Evolutionary conservation across 2,797 vertebrate genomes (phyloP), one percentile per base, ranked within the genome.

Genomic region (Diceros bicornis): DNA sequence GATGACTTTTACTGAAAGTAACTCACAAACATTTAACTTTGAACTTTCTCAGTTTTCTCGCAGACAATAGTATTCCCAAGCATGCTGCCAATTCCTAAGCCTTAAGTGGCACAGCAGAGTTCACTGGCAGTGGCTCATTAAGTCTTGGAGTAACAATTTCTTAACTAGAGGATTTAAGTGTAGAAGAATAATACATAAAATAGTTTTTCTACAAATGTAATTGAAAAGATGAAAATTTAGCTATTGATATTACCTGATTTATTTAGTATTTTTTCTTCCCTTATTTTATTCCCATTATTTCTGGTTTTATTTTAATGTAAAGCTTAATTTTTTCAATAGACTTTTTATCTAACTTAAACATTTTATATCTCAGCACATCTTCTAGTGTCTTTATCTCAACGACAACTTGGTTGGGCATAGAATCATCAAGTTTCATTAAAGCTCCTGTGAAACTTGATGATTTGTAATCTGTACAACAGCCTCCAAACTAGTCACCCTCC

Each of bases 331-430:
- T 86, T 52, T 32, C 0, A 95, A 5, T 18, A 55, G 12, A 37
- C 0, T 83, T 61, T 69, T 82, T 69, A 41, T 89, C 92, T 88
- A 62, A 62, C 21, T 57, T 91, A 55, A 72, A 32, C 11, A 34
- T 66, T 75, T 85, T 77, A 17, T 37, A 77, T 71, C 16, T 85
- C 86, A 83, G 8, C 27, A 91, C 16, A 44, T 13, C 16, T 14
- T 83, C 57, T 82, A 18, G 4, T 52, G 69, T 93, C 25, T 89
- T 69, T 89, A 75, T 77, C 41, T 78, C n/a, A 64, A 29, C 32
- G 5, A 83, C 9, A 82, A 47, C 5, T 81, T 91, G 21, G 17
- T 27, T 44, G 25, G 20, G 4, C 14, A 4, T n/a, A 82, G 18
- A 34, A 44, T 55, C 34, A 77, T 47, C 7, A 37, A 18, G 57